These are phyloP conservation scores for Melangyna quadrimaculata DNA, from an alignment of 2,888 invertebrate genomes.

Conservation along the genomic window DNA sequence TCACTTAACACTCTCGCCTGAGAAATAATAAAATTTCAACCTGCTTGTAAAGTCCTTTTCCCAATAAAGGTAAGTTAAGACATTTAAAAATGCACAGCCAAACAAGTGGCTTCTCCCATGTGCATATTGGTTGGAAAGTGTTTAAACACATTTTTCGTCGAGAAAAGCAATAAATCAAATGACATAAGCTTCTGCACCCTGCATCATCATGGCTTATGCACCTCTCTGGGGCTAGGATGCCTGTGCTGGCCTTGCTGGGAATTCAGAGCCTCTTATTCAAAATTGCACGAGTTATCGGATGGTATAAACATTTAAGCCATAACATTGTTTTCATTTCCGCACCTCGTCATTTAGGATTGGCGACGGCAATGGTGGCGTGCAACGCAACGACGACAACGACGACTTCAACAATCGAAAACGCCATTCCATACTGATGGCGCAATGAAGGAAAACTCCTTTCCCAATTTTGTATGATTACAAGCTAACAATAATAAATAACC, in stretches of 20 bases:
- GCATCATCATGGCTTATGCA: background rate
- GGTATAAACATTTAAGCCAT: background rate
- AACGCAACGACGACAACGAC: constrained; percentile 2
- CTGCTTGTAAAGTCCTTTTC: background rate
- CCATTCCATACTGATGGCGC: constrained; percentile 28
- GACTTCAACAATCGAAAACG: constrained; percentile 32
- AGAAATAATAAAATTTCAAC: background rate
- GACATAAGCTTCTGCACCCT: background rate
- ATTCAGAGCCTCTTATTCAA: constrained; percentile 21
- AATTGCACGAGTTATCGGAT: constrained; percentile 19
- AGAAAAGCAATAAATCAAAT: constrained; percentile 12
- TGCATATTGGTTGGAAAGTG: background rate
- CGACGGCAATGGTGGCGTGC: too few species aligned
- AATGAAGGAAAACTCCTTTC: constrained; percentile 43
- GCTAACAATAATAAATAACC: constrained; percentile 49
- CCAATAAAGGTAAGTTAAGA: background rate
- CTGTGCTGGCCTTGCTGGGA: background rate
- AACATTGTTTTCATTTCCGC: constrained; percentile 26
- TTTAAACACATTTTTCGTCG: background rate
- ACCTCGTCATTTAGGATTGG: constrained; percentile 1
- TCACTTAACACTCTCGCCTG: background rate
- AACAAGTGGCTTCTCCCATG: background rate
- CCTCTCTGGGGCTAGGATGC: background rate
- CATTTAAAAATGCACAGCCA: background rate
- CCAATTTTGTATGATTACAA: constrained; percentile 45